phyloP scores from a whole-genome alignment of 2,113 vertebrate species.

The Chlorodrepanis virens region DNA sequence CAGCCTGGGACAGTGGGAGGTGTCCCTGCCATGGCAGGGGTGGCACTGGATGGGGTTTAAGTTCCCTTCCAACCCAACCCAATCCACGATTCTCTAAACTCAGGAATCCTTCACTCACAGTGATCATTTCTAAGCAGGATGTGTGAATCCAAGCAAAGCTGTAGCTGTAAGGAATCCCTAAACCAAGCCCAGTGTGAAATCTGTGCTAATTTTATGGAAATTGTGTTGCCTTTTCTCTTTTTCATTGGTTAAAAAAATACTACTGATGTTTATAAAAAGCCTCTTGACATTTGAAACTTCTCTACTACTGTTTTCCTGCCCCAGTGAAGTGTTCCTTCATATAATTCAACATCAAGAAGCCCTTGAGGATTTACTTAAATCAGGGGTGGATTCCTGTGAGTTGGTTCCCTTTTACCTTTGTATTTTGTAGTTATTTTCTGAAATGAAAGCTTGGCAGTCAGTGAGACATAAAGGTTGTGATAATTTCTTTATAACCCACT shows the following conservation, averaged over 20 bases:
- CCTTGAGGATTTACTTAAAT: not conserved
- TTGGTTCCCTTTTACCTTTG: not conserved
- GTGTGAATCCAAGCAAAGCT: not conserved
- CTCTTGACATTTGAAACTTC: not conserved
- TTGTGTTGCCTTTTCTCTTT: not conserved
- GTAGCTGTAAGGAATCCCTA: not conserved
- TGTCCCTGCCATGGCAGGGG: not conserved
- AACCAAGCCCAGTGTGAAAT: not conserved
- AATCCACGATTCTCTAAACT: not conserved
- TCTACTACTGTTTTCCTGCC: constrained; percentile 10
- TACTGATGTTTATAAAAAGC: not conserved
- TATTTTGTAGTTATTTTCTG: not conserved
- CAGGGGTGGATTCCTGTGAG: not conserved
- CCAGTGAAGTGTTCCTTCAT: not conserved
- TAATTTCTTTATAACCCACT: not conserved
- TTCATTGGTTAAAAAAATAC: not conserved
- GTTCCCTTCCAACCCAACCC: not conserved
- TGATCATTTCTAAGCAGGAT: not conserved
- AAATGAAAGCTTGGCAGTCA: not conserved
- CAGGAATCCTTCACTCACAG: not conserved
- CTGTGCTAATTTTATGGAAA: not conserved
- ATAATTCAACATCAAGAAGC: not conserved
- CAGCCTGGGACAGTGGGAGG: fast-evolving
- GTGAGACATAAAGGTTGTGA: not conserved
- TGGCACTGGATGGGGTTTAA: fast-evolving